Percentiles rank a stretch among this genome's conserved stretches.
Conservation (phyloP, 1,140 invertebrate species). For the Eulimnadia texana region DNA sequence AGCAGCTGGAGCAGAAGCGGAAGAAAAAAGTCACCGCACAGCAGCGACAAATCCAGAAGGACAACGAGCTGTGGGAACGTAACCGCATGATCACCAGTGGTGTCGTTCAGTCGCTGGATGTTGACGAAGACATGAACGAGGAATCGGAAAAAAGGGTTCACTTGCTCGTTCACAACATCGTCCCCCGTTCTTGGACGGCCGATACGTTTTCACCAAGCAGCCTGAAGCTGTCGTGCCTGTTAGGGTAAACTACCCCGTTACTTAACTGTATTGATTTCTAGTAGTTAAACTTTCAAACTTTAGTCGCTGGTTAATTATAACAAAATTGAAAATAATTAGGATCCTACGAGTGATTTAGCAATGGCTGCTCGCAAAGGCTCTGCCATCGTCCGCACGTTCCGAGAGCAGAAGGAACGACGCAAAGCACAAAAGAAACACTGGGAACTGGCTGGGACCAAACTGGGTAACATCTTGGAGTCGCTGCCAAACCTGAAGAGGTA, state of each 20-base stretch:
- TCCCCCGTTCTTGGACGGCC: conserved; percentile 95
- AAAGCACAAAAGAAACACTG: conserved; percentile 98
- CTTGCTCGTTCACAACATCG: conserved; percentile 92
- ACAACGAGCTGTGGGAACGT: conserved; percentile 97
- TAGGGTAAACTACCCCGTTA: conserved; percentile 31
- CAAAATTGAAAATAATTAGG: too few species aligned
- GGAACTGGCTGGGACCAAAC: conserved; percentile 91
- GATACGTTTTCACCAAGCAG: conserved; percentile 98
- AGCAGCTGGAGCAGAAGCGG: conserved; percentile 74
- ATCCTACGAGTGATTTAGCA: conserved; percentile 97
- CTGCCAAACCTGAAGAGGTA: conserved; percentile 9
- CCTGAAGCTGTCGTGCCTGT: conserved; percentile 89
- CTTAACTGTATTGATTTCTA: background rate
- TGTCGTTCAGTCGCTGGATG: conserved; percentile 75
- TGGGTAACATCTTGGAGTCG: conserved; percentile 90
- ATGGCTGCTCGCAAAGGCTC: conserved; percentile 91
- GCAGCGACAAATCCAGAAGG: conserved; percentile 87
- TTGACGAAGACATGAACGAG: conserved; percentile 87
- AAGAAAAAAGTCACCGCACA: conserved; percentile 86
- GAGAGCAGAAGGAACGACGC: conserved; percentile 89
- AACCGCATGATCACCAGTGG: conserved; percentile 95
- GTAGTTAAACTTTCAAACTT: too few species aligned
- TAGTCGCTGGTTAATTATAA: too few species aligned
- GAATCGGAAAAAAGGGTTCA: conserved; percentile 84
- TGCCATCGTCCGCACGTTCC: conserved; percentile 66